Base-by-base conservation (phyloP, 2,113 vertebrate genomes). In the Cyrtonyx montezumae region DNA sequence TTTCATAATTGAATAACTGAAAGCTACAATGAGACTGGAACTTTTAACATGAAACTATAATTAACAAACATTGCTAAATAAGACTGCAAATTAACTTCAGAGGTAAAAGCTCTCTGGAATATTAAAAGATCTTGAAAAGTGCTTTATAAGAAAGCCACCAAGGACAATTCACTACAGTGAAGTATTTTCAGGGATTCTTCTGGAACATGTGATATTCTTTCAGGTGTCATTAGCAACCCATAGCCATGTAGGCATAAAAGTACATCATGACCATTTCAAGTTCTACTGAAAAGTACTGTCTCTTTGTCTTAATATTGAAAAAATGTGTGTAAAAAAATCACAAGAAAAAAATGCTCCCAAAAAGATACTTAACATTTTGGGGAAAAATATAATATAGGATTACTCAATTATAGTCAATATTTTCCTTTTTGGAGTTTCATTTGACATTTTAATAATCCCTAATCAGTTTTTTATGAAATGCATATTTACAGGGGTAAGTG, bases 381-480 rank as follows among this genome's bases (percentile, higher is more conserved):
- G 18, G n/a, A 63, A 89, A 71, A 62, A 68, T 26, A 2, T 21
- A 77, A n/a, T 8, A 45, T 70, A 14, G 3, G 4, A 49, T 56
- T 40, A 71, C 13, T 3, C 25, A 67, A 22, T 56, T 82, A 45
- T 4, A 58, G 13, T 7, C 75, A 88, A 46, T 55, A 40, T 34
- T 90, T 83, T 53, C 13, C 42, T 37, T 59, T 87, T 68, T 66
- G 6, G 46, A 34, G 22, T 79, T 92, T 84, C 32, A 86, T 88
- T 69, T 86, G 36, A 46, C 6, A 23, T 85, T 85, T 87, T 77
- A 88, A 78, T 81, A 75, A 88, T 28, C 14, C 21, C 32, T 3
- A 58, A 40, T 67, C 6, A 40, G 26, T 66, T 26, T 51, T 92
- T 95, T 83, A 67, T 87, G 21, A 96, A 91, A 93, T 69, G 51